These are phyloP conservation scores for Pipa parva DNA, from an alignment of 2,113 vertebrate species.

Conservation along the genomic window DNA sequence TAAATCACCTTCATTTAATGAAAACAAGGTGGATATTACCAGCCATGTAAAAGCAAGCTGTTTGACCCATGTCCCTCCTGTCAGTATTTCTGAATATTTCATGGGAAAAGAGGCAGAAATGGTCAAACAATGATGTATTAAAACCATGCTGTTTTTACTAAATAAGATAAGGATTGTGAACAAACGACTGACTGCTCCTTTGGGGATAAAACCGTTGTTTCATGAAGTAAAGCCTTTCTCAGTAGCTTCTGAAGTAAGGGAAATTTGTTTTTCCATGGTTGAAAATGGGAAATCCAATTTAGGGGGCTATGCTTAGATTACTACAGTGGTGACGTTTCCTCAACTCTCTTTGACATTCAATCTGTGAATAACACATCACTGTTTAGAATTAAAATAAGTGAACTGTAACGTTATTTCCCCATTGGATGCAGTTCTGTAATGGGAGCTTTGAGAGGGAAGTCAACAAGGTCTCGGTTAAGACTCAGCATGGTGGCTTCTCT, in stretches of 20 bases:
- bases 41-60: neutral
- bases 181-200: conserved; percentile 43
- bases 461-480: neutral
- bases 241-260: conserved; percentile 17
- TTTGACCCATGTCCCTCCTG: conserved; percentile 39
- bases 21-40: conserved; percentile 7
- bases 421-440: neutral
- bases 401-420: conserved; percentile 20
- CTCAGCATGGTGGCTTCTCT: too few relatives aligned
- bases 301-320: conserved; percentile 1
- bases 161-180: conserved; percentile 49
- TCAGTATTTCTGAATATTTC: conserved; percentile 36
- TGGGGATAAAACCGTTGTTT: conserved; percentile 42
- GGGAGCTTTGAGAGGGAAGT: neutral
- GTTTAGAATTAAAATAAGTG: conserved; percentile 30
- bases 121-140: conserved; percentile 52
- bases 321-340: conserved; percentile 15
- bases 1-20: neutral
- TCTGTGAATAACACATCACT: conserved; percentile 39
- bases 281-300: neutral
- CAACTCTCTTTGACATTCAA: conserved; percentile 24
- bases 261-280: conserved; percentile 35
- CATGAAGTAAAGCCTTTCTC: conserved; percentile 25
- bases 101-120: neutral
- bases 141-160: conserved; percentile 47